Evolutionary conservation across 2,113 vertebrate species (phyloP).

Genomic region (Holacanthus passer): DNA sequence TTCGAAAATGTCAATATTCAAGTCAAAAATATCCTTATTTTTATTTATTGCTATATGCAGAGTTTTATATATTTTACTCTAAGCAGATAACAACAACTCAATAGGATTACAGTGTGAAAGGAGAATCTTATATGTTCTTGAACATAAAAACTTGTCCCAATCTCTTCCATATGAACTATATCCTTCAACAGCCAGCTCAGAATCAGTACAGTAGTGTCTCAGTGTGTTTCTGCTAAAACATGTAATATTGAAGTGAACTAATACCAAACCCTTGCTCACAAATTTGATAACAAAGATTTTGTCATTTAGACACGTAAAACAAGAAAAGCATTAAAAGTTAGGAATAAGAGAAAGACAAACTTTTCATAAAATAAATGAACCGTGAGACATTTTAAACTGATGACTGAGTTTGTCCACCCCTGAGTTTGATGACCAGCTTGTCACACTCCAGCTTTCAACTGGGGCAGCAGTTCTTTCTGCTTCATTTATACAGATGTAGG

Average conservation of each 20-base stretch:
- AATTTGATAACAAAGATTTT: not conserved
- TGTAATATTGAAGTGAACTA: not conserved
- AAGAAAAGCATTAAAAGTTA: not conserved
- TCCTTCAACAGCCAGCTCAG: too few relatives aligned
- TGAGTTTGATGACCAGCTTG: not conserved
- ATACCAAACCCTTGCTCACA: not conserved
- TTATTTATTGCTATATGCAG: too few relatives aligned
- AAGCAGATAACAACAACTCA: too few relatives aligned
- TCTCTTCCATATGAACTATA: too few relatives aligned
- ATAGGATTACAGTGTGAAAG: too few relatives aligned
- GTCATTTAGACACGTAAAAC: not conserved
- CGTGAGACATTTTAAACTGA: not conserved
- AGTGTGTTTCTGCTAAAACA: not conserved
- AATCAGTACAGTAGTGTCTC: not conserved
- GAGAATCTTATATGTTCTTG: too few relatives aligned
- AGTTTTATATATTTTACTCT: too few relatives aligned
- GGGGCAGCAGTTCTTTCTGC: not conserved
- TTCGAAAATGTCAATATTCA: too few relatives aligned
- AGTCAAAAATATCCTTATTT: too few relatives aligned
- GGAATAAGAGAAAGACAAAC: not conserved
- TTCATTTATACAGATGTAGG: slow-evolving; percentile 1
- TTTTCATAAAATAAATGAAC: not conserved
- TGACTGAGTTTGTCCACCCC: not conserved
- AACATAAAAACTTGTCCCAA: too few relatives aligned
- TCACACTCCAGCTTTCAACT: slow-evolving; percentile 3